Base-by-base conservation (phyloP, 2,797 vertebrate species). In the Galago senegalensis region DNA sequence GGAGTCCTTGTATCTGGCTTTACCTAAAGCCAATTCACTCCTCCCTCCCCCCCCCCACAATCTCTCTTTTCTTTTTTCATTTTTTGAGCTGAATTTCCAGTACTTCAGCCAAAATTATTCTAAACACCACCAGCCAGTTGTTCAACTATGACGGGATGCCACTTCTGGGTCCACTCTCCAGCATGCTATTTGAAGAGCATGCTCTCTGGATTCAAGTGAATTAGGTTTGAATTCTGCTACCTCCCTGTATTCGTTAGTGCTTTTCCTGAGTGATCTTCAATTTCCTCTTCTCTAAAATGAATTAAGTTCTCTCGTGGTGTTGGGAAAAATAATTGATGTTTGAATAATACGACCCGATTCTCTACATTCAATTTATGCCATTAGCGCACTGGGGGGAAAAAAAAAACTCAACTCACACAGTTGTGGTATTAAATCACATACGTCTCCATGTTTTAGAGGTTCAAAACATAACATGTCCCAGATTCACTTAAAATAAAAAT, bases 321-420 rank as follows among this genome's bases (percentile, higher is more conserved):
- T 79, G 46, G 53, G 5, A 5, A 10, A 61, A 84, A 90, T 58
- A 76, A 65, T 7, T 67, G 14, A 31, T 84, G 43, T 79, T 56
- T 10, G 58, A 60, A 77, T 60, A 56, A 37, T 49, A 11, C 58
- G 18, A 27, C 20, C 70, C 81, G 53, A 88, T 92, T 72, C 8
- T 85, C 31, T 89, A 67, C 40, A 18, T 93, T 87, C 53, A 65
- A 72, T 75, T 92, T 58, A n/a, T 87, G 40, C 31, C 31, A 69
- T 37, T 77, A 53, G 37, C 49, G 1, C 18, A 29, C 67, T 93
- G 20, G 49, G 49, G 14, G 4, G 4, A 14, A 16, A 31, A 61
- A 53, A 40, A 5, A 40, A 91, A 17, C 67, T 25, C 27, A 79
- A 1, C 25, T 58, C 79, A 29, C 10, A 77, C 0, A 70, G 7